A percentile compares a stretch with the other conserved stretches of the same genome.
Conservation (phyloP, 2,888 invertebrate genomes). For the Salticus scenicus region DNA sequence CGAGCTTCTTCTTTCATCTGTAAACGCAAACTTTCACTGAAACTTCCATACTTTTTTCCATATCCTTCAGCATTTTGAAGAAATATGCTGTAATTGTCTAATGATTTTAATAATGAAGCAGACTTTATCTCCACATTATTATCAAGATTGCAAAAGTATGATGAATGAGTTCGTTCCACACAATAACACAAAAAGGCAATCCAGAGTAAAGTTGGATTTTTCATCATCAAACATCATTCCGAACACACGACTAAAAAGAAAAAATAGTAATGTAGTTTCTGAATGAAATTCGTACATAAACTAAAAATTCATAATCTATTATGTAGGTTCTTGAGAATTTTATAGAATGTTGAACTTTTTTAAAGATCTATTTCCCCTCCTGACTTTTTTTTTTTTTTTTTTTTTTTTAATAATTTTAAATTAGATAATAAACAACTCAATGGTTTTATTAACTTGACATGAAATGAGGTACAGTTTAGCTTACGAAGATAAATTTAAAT, state of each 20-base stretch:
- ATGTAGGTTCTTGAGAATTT: too few relatives aligned
- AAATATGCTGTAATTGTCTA: slow-evolving; percentile 71
- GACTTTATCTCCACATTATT: slow-evolving; percentile 44
- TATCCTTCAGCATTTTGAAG: slow-evolving; percentile 71
- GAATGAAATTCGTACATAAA: too few relatives aligned
- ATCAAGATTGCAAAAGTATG: slow-evolving; percentile 55
- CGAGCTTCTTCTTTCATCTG: slow-evolving; percentile 77
- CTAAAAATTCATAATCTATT: too few relatives aligned
- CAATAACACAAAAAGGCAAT: neutral
- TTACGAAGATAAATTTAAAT: too few relatives aligned
- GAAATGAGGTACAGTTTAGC: too few relatives aligned
- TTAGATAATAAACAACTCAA: too few relatives aligned
- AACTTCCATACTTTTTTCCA: slow-evolving; percentile 75
- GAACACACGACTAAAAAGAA: neutral
- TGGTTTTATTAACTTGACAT: too few relatives aligned
- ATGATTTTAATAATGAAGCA: slow-evolving; percentile 78
- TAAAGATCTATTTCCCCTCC: too few relatives aligned
- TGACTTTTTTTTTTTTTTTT: too few relatives aligned
- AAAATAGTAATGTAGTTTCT: too few relatives aligned
- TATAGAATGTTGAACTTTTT: too few relatives aligned
- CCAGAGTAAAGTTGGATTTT: slow-evolving; percentile 34
- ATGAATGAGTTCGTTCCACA: neutral
- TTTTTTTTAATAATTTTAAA: too few relatives aligned
- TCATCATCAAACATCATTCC: slow-evolving; percentile 64
- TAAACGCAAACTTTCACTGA: slow-evolving; percentile 75